Evolutionary conservation across 1,140 invertebrate species (phyloP), one percentile per base, ranked within the genome.

Genomic region (Cotesia vestalis): DNA sequence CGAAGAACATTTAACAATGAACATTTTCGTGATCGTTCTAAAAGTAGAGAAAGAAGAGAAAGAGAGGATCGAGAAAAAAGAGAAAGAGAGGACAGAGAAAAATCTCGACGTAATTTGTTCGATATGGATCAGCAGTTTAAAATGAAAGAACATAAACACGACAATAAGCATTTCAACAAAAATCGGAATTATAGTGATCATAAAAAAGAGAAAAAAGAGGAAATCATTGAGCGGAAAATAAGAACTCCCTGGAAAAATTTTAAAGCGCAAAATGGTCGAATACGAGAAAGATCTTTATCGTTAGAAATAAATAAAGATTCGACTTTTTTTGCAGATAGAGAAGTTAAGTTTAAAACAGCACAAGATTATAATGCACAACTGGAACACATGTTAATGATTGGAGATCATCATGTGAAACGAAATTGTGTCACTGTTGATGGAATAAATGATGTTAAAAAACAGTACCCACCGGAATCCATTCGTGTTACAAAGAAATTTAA

Each of bases 381-480:
- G 0, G 80, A 85, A 27, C 81, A 86, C 71, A 84, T 86, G 81
- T 78, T 86, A 53, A 79, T 86, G 78, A 68, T 86, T n/a, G 80
- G 71, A 14, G 72, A 81, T 68, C 51, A 66, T 63, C 79, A 76
- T 72, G 40, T 74, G 1, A 78, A 77, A 66, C 79, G 85, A 46
- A 76, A 72, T 53, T 62, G 81, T 6, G 76, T 82, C 8, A 40
- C 83, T 3, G 82, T 74, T 4, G 79, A 83, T 27, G 80, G 83
- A 59, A 55, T 80, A 20, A 76, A 81, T 14, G 84, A 84, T 27
- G 77, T 78, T 0, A 82, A 83, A 75, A 78, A 79, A 62, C 53
- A 61, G 9, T 86, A 77, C 75, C 83, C 79, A 53, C 83, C 84
- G 4, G 84, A 85, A 73, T 80, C 83, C 2, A 76, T 82, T 4